Conservation (phyloP, 2,797 vertebrate genomes). For the Microctenopoma stevenorrisi region DNA sequence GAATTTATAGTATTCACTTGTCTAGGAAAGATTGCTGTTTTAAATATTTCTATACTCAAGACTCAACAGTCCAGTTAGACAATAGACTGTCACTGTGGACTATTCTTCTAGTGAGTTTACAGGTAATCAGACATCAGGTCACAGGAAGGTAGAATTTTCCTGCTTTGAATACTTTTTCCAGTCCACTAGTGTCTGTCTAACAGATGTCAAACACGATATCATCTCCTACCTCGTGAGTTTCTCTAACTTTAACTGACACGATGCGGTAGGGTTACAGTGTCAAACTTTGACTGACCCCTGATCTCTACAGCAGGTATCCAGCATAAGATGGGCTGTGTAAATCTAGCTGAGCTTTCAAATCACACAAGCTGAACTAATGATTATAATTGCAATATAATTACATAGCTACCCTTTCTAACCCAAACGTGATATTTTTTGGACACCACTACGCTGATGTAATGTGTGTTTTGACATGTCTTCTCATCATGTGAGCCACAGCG, state of each 20-base stretch:
- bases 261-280: background rate
- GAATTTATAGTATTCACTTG: too few relatives aligned
- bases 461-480: constrained; percentile 24
- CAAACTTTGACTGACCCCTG: constrained; percentile 12
- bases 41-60: background rate
- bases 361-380: constrained; percentile 33
- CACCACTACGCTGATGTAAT: background rate
- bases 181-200: background rate
- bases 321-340: constrained; percentile 12
- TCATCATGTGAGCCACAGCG: constrained; percentile 16
- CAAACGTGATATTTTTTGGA: constrained; percentile 27
- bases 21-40: too few relatives aligned
- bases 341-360: constrained; percentile 38
- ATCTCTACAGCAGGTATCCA: constrained; percentile 6
- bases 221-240: background rate
- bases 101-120: constrained; percentile 56
- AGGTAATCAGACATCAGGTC: constrained; percentile 63
- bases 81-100: constrained; percentile 60
- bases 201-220: constrained; percentile 2
- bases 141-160: constrained; percentile 48
- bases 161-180: constrained; percentile 33
- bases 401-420: constrained; percentile 33
- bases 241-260: too few relatives aligned
- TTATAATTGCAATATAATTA: constrained; percentile 33
- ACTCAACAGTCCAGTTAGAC: constrained; percentile 9